Percentiles rank a stretch among this genome's conserved stretches.
Conservation (phyloP, 2,888 invertebrate species). For the Coenonympha glycerion region DNA sequence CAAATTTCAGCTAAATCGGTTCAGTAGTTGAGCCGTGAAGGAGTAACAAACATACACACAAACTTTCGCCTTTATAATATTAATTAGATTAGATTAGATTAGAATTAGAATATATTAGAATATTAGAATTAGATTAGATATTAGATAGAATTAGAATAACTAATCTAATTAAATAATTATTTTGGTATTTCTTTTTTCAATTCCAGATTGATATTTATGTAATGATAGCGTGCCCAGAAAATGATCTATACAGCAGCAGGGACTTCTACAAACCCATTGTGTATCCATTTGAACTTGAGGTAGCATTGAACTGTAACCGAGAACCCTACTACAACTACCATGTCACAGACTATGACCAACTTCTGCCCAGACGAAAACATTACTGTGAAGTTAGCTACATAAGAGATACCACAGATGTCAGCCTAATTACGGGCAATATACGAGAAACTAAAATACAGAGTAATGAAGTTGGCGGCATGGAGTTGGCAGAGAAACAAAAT, state of each 20-base stretch:
- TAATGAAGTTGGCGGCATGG: conserved; percentile 47
- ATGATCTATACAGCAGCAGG: conserved; percentile 86
- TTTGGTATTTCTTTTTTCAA: no score
- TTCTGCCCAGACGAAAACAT: conserved; percentile 79
- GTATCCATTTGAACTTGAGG: conserved; percentile 94
- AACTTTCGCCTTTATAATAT: no score
- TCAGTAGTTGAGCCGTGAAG: no score
- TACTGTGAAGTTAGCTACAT: conserved; percentile 63
- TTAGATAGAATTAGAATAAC: no score
- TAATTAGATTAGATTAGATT: no score
- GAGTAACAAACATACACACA: no score
- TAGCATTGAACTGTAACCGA: conserved; percentile 80
- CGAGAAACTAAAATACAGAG: conserved; percentile 63
- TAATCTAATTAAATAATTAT: no score
- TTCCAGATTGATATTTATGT: conserved; percentile 92
- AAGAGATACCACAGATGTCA: conserved; percentile 78
- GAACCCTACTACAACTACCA: conserved; percentile 77
- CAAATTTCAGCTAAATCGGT: no score
- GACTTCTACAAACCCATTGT: conserved; percentile 94
- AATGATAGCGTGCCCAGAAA: conserved; percentile 93
- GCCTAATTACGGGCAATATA: conserved; percentile 84
- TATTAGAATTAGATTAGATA: no score
- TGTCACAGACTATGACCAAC: conserved; percentile 83
- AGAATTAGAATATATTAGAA: no score
- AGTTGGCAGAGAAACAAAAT: conserved; percentile 65